These are phyloP conservation scores for Diaprepes abbreviatus DNA, from an alignment of 2,888 invertebrate genomes.

Conservation along the genomic window DNA sequence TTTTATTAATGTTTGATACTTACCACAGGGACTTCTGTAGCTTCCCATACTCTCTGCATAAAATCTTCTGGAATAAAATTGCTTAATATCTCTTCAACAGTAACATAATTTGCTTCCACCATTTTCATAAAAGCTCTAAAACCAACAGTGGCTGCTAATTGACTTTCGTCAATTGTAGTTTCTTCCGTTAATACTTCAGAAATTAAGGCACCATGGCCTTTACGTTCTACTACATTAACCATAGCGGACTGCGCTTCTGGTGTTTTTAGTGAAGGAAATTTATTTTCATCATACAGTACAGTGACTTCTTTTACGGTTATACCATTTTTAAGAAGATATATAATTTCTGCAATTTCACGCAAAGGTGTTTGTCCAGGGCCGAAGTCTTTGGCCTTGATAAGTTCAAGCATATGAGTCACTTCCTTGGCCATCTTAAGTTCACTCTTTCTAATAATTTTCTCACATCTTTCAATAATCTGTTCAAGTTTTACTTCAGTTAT, in stretches of 20 bases:
- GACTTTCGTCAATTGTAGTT: slow-evolving; percentile 81
- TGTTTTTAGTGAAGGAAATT: slow-evolving; percentile 83
- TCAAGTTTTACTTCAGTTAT: slow-evolving; percentile 70
- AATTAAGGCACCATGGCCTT: slow-evolving; percentile 85
- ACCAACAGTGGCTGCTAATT: slow-evolving; percentile 84
- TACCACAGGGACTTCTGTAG: slow-evolving; percentile 78
- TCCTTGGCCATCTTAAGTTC: slow-evolving; percentile 78
- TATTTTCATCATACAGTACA: slow-evolving; percentile 82
- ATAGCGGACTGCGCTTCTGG: slow-evolving; percentile 89
- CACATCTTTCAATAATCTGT: slow-evolving; percentile 71
- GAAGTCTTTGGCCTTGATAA: slow-evolving; percentile 83
- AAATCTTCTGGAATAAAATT: slow-evolving; percentile 89
- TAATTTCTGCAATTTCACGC: slow-evolving; percentile 86
- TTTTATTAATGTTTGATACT: no score
- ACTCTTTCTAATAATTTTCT: slow-evolving; percentile 71
- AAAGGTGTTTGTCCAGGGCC: slow-evolving; percentile 85
- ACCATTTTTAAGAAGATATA: slow-evolving; percentile 82
- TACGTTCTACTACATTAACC: slow-evolving; percentile 86
- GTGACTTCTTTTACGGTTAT: slow-evolving; percentile 83
- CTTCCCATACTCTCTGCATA: slow-evolving; percentile 85
- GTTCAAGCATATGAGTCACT: slow-evolving; percentile 81
- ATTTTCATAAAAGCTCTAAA: slow-evolving; percentile 89
- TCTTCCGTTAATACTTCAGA: slow-evolving; percentile 87
- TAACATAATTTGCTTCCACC: slow-evolving; percentile 84
- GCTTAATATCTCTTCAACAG: slow-evolving; percentile 87